phyloP scores from a whole-genome alignment of 2,113 vertebrate species.

The Acrocephalus arundinaceus region DNA sequence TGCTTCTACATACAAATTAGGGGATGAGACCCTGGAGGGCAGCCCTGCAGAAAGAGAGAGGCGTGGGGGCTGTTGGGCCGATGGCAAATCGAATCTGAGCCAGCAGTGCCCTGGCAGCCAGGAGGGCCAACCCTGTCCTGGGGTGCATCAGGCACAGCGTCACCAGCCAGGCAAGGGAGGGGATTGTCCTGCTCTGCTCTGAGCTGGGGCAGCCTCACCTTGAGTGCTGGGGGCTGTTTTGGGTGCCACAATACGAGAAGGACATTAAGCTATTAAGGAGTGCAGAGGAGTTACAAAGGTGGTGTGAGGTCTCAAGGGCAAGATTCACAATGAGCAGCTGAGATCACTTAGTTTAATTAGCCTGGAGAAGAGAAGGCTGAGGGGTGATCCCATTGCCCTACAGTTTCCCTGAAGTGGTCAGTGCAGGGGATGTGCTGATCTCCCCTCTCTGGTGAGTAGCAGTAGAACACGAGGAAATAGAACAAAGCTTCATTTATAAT shows the following conservation, averaged over 20 bases:
- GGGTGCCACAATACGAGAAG: background rate
- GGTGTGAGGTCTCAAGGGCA: background rate
- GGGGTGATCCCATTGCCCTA: fast-evolving
- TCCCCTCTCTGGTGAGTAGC: background rate
- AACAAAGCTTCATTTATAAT: background rate
- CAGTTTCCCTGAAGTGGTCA: background rate
- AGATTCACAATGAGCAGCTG: background rate
- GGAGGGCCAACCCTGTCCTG: fast-evolving
- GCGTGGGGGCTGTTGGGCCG: background rate
- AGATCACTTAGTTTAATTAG: background rate
- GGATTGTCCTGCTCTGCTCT: background rate
- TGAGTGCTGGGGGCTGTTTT: fast-evolving
- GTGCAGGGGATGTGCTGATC: too few relatives aligned
- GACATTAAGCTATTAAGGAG: background rate
- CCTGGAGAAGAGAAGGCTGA: background rate
- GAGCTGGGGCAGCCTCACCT: fast-evolving
- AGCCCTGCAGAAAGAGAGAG: background rate
- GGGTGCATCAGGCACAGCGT: background rate
- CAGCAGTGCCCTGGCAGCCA: background rate
- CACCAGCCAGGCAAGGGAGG: fast-evolving
- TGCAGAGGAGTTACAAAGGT: background rate
- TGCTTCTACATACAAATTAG: background rate
- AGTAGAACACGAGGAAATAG: fast-evolving
- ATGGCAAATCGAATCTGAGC: fast-evolving
- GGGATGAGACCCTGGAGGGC: background rate